A percentile compares a stretch with the other conserved stretches of the same genome.
These are phyloP conservation scores for Drosophila ustulata DNA, from an alignment of 2,888 invertebrate genomes.

Conservation along the genomic window DNA sequence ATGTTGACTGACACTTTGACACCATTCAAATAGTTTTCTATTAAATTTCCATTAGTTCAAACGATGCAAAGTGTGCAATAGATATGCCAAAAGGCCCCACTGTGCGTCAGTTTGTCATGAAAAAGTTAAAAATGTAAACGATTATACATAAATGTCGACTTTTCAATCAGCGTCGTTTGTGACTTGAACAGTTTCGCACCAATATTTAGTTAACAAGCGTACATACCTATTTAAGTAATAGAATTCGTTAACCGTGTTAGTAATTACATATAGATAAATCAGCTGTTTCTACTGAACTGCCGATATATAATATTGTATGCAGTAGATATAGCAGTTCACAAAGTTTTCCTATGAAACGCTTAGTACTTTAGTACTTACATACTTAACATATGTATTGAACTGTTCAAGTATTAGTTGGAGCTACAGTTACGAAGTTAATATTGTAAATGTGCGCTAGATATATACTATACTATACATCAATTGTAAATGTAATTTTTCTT, in stretches of 20 bases:
- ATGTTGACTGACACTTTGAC: neutral
- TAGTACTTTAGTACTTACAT: constrained; percentile 17
- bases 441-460: constrained; percentile 39
- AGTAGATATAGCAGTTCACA: constrained; percentile 33
- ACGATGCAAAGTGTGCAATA: neutral
- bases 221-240: constrained; percentile 17
- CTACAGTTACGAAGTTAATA: constrained; percentile 26
- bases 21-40: neutral
- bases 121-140: constrained; percentile 1
- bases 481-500: constrained; percentile 21
- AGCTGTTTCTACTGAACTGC: constrained; percentile 26
- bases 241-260: constrained; percentile 29
- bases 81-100: neutral
- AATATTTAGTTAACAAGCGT: constrained; percentile 21
- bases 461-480: constrained; percentile 13
- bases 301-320: constrained; percentile 36
- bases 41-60: neutral
- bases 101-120: neutral
- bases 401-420: constrained; percentile 34
- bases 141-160: constrained; percentile 16
- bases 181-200: constrained; percentile 38
- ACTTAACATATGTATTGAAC: constrained; percentile 16
- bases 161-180: constrained; percentile 30
- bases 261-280: constrained; percentile 17
- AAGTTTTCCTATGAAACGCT: constrained; percentile 27